Evolutionary conservation across 2,797 vertebrate species (phyloP), one percentile per base, ranked within the genome.

Genomic region (Alauda arvensis): DNA sequence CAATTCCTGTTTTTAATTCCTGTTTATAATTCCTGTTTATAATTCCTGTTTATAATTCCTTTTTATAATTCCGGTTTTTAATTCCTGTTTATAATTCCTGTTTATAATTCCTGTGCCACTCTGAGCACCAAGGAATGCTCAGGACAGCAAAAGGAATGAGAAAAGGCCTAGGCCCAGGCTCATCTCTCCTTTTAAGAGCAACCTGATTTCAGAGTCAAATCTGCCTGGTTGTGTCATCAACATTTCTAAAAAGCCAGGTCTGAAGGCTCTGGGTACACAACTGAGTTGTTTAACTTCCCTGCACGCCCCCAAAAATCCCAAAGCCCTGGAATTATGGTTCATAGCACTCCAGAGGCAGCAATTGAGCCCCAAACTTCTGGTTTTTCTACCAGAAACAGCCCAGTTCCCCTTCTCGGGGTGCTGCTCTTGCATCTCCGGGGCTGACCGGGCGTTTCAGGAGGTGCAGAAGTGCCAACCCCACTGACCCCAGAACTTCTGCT

Each of bases 401-500:
- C 62, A 24, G 34, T 4, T 20, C 18, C 16, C 55, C 29, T 17
- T 13, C 42, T 28, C 3, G 3, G n/a, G 39, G 16, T 2, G 24
- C 57, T 19, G 52, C 33, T 12, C 14, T 19, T 14, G 42, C 6
- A 4, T 16, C 55, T 19, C 20, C 31, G 33, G 52, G 59, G 59
- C 31, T 5, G 33, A 8, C 2, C 12, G 8, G 24, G 33, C 52
- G 18, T 37, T 37, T 14, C 25, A 12, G 77, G 53, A 18, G 7
- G 2, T 0, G 33, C 31, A 34, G 14, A 29, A 25, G 1, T 15
- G 33, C 14, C 39, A 48, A 2, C 43, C 29, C 40, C 40, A 6
- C 14, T 0, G 10, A 10, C 2, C 26, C 66, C 3, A 3, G 46
- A n/a, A 48, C 23, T 48, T 14, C 1, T 1, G 18, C 31, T 7